Conservation (phyloP, 2,888 invertebrate genomes). For the Sphecodes monilicornis region DNA sequence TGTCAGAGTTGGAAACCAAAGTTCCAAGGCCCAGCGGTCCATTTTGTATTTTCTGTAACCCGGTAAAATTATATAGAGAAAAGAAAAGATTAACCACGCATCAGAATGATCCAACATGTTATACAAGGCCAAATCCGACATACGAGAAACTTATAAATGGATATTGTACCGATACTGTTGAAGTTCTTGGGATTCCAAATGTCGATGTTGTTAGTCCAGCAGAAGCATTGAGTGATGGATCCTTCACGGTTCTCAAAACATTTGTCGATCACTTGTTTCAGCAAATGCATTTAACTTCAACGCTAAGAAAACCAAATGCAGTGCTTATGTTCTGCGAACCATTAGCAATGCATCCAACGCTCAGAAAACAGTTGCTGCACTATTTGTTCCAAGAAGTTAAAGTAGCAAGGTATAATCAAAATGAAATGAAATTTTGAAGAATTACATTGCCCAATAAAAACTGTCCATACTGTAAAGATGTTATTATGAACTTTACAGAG, state of each 20-base stretch:
- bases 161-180: constrained; percentile 82
- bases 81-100: constrained; percentile 79
- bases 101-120: constrained; percentile 79
- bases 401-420: constrained; percentile 80
- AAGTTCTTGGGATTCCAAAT: constrained; percentile 82
- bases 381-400: constrained; percentile 84
- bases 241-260: constrained; percentile 81
- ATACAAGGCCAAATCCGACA: constrained; percentile 78
- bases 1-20: constrained; percentile 75
- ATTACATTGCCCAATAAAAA: not conserved
- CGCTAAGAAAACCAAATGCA: constrained; percentile 81
- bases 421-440: not conserved
- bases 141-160: constrained; percentile 83
- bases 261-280: constrained; percentile 83
- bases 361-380: constrained; percentile 82
- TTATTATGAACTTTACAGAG: constrained; percentile 66
- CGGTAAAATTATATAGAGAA: constrained; percentile 81
- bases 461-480: not conserved
- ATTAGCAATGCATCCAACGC: constrained; percentile 80
- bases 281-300: constrained; percentile 81
- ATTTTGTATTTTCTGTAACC: constrained; percentile 83
- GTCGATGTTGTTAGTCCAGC: constrained; percentile 83
- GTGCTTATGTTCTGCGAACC: constrained; percentile 84
- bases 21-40: constrained; percentile 81
- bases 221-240: constrained; percentile 80